phyloP scores from a whole-genome alignment of 2,797 vertebrate genomes.

The Poeciliopsis gracilis region DNA sequence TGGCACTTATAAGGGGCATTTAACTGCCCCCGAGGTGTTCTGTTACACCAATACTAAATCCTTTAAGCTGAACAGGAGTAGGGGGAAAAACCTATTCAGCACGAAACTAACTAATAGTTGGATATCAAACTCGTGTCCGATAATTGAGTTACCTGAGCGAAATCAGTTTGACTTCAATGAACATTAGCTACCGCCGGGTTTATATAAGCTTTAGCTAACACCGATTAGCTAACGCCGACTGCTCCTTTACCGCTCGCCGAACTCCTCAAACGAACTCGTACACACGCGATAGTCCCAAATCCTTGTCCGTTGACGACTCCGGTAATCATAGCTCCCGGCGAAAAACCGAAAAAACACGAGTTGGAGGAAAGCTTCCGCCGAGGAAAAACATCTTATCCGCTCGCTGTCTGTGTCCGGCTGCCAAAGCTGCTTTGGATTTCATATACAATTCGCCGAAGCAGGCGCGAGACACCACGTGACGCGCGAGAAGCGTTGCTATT shows the following conservation, averaged over 20 bases:
- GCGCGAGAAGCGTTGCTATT: conserved; percentile 50
- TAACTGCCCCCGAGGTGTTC: background rate
- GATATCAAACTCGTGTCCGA: conserved; percentile 9
- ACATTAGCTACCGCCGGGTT: conserved; percentile 32
- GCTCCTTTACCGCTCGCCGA: background rate
- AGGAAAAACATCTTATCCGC: conserved; percentile 17
- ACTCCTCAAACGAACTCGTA: conserved; percentile 13
- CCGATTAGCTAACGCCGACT: conserved; percentile 11
- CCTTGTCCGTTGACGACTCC: background rate
- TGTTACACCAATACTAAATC: conserved; percentile 17
- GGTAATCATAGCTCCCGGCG: background rate
- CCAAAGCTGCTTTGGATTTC: conserved; percentile 43
- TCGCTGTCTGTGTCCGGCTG: conserved; percentile 41
- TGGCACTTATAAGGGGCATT: fast-evolving
- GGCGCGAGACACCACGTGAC: conserved; percentile 66
- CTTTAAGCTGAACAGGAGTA: conserved; percentile 36
- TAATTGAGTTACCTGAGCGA: background rate
- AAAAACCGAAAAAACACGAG: fast-evolving
- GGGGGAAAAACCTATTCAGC: conserved; percentile 51
- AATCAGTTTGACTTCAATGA: background rate
- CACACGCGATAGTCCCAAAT: background rate
- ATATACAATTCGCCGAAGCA: conserved; percentile 18
- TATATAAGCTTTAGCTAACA: conserved; percentile 51
- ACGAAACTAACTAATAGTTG: background rate
- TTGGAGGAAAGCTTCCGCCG: background rate